Evolutionary conservation across 2,797 vertebrate species (phyloP).

Genomic region (Anableps anableps): DNA sequence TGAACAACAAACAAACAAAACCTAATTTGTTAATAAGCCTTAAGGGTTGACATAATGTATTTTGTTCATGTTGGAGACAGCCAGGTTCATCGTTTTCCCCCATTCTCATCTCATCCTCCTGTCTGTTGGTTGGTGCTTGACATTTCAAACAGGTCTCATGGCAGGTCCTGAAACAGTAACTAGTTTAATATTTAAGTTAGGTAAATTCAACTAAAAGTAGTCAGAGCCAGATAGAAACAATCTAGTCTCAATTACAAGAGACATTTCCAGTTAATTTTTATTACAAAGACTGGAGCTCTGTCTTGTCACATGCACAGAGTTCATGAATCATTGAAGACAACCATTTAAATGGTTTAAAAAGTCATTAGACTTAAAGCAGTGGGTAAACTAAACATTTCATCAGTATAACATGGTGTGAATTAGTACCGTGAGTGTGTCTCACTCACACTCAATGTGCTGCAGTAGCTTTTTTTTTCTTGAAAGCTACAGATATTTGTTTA

Average conservation of each 20-base stretch:
- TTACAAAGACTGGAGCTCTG: too few relatives aligned
- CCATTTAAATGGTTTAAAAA: not conserved
- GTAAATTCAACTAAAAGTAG: not conserved
- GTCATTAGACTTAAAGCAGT: not conserved
- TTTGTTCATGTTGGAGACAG: not conserved
- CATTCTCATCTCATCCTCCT: not conserved
- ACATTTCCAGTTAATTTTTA: not conserved
- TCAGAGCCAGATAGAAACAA: not conserved
- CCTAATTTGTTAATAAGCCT: not conserved
- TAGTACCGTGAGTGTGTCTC: not conserved
- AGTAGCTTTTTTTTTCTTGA: not conserved
- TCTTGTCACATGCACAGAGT: too few relatives aligned
- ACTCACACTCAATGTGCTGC: not conserved
- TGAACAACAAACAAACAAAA: not conserved
- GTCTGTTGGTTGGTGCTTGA: not conserved
- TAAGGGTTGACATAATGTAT: slow-evolving; percentile 1
- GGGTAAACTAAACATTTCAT: not conserved
- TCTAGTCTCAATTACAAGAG: not conserved
- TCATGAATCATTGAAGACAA: not conserved
- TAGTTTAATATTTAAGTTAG: not conserved
- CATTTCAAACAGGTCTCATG: not conserved
- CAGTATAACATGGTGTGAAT: not conserved
- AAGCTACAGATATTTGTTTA: not conserved
- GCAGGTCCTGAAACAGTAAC: not conserved
- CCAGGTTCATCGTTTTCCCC: not conserved